Percentiles rank a stretch among this genome's conserved stretches.
Evolutionary conservation across 2,113 vertebrate genomes (phyloP).

Genomic region (Macrotus californicus): DNA sequence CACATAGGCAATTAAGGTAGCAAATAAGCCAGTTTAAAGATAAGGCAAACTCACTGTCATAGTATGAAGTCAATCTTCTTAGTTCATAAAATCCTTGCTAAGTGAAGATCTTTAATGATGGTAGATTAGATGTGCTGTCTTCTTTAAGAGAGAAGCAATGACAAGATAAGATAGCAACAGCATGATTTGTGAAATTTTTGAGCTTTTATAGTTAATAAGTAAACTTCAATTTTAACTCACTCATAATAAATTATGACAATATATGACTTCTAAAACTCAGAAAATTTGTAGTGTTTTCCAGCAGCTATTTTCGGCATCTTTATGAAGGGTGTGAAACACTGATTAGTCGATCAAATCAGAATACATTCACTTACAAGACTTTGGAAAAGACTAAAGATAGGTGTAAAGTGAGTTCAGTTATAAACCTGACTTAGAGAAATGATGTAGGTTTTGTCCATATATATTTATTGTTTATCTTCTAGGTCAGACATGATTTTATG

Average conservation of each 20-base stretch:
- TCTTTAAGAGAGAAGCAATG: background rate
- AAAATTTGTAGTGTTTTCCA: conserved; percentile 16
- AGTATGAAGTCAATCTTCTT: conserved; percentile 46
- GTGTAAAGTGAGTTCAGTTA: background rate
- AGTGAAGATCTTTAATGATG: conserved; percentile 22
- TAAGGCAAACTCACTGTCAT: conserved; percentile 36
- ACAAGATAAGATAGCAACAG: background rate
- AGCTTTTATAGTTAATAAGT: conserved; percentile 47
- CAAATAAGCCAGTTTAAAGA: conserved; percentile 46
- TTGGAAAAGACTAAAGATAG: background rate
- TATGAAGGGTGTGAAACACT: conserved; percentile 51
- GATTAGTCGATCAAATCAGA: conserved; percentile 33
- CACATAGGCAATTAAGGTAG: conserved; percentile 39
- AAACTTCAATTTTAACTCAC: background rate
- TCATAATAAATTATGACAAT: conserved; percentile 30
- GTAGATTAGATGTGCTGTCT: background rate
- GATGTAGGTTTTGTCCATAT: background rate
- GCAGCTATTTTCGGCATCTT: conserved; percentile 13
- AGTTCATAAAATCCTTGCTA: conserved; percentile 35
- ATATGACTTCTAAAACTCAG: background rate
- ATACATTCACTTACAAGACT: background rate
- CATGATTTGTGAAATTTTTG: conserved; percentile 40
- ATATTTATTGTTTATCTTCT: conserved; percentile 1
- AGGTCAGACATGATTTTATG: background rate
- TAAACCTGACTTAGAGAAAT: background rate